Conservation (phyloP, 1,140 invertebrate species). For the Drosophila bocqueti region DNA sequence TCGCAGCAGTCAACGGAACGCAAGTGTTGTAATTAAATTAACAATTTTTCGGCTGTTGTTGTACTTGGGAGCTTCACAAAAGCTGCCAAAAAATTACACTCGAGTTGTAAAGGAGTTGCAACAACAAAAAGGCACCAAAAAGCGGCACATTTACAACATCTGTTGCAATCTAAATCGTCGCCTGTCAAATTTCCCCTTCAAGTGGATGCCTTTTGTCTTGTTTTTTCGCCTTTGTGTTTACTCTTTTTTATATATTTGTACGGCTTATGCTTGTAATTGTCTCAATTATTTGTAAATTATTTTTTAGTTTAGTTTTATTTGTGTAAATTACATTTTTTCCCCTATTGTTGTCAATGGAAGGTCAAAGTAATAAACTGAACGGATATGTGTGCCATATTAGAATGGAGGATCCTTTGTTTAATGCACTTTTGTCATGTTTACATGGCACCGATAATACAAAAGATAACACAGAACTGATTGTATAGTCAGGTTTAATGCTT, state of each 20-base stretch:
- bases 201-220: slow-evolving; percentile 18
- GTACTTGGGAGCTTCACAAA: slow-evolving; percentile 52
- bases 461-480: slow-evolving; percentile 13
- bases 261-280: slow-evolving; percentile 48
- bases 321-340: slow-evolving; percentile 26
- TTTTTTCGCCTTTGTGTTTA: slow-evolving; percentile 10
- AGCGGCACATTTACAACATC: slow-evolving; percentile 39
- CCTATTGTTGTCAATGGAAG: slow-evolving; percentile 4
- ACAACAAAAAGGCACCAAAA: slow-evolving; percentile 19
- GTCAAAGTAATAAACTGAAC: neutral
- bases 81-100: slow-evolving; percentile 54
- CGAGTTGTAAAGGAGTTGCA: slow-evolving; percentile 60
- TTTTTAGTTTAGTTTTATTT: slow-evolving; percentile 28
- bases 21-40: slow-evolving; percentile 82
- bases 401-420: neutral
- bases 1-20: slow-evolving; percentile 77
- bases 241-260: neutral
- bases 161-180: slow-evolving; percentile 74
- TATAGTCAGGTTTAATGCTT: neutral
- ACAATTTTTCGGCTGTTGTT: slow-evolving; percentile 71
- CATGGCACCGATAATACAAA: neutral
- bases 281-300: slow-evolving; percentile 47
- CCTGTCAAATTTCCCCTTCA: slow-evolving; percentile 59
- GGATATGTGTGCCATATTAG: neutral
- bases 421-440: slow-evolving; percentile 1